Base-by-base conservation (phyloP, 2,888 invertebrate genomes). In the Chrysodeixis includens region DNA sequence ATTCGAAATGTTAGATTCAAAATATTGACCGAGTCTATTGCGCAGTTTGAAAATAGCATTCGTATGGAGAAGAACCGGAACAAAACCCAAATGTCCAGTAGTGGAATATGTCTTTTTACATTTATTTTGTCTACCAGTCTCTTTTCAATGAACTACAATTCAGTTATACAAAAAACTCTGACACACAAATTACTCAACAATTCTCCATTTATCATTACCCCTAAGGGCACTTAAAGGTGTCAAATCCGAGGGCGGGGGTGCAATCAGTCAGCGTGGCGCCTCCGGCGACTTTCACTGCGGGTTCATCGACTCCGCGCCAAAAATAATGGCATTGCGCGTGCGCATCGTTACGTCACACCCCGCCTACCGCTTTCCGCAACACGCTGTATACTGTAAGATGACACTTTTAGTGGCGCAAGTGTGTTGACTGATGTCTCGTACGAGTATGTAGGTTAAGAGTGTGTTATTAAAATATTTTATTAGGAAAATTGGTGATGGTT, bases 241-340 rank as follows among this genome's bases (percentile, higher is more conserved):
- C 51, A 57, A 63, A 18, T 32, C 30, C 26, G 14, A 81, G 86
- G 79, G 74, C 71, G 69, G 79, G 89, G 87, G 87, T 86, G 86
- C 68, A 44, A 65, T 76, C 69, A 93, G 93, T 85, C 93, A 68
- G 93, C 92, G 72, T 88, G 93, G 92, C 93, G 93, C 91, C 92
- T 80, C 82, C 59, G 89, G 88, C 83, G 56, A 93, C 94, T 94
- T 93, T 94, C 93, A 90, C 94, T 90, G 83, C 82, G 74, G 70
- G 89, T 87, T 92, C 91, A 85, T 81, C 79, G 90, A 71, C 89
- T 91, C 77, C 75, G 78, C 87, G 91, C 90, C 92, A 90, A 93
- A 93, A 92, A 90, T 90, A 88, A 86, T 85, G 81, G 80, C 77
- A 57, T 49, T 49, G 77, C 75, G 81, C 80, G 74, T 75, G 82